Conservation (phyloP, 2,113 vertebrate genomes). For the Mirounga angustirostris region DNA sequence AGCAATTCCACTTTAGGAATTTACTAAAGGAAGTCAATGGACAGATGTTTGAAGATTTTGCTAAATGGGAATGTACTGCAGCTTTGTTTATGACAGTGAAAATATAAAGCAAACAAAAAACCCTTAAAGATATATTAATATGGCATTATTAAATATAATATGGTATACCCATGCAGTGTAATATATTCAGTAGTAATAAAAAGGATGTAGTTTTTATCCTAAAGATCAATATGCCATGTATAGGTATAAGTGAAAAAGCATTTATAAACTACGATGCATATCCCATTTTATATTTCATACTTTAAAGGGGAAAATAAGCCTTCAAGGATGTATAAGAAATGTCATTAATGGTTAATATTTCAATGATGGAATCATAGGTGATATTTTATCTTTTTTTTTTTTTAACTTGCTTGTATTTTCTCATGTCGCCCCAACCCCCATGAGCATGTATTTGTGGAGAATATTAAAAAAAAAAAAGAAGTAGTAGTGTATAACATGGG, state of each 20-base stretch:
- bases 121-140: neutral
- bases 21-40: neutral
- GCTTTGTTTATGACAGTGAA: slow-evolving; percentile 34
- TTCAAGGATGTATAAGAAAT: neutral
- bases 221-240: slow-evolving; percentile 13
- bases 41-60: slow-evolving; percentile 19
- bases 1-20: slow-evolving; percentile 55
- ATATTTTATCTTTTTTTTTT: neutral
- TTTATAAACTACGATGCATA: slow-evolving; percentile 5
- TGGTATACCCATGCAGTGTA: neutral
- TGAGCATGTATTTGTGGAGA: neutral
- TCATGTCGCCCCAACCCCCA: neutral
- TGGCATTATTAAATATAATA: neutral
- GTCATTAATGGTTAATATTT: neutral
- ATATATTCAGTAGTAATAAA: slow-evolving; percentile 5
- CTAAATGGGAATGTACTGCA: neutral
- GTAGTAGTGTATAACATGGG: neutral
- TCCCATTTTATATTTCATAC: slow-evolving; percentile 26
- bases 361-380: neutral
- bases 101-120: slow-evolving; percentile 15
- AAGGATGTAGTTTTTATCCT: slow-evolving; percentile 7
- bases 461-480: neutral
- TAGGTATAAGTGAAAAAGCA: neutral
- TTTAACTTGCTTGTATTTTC: neutral
- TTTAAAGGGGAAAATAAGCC: neutral